Base-by-base conservation (phyloP, 53 echinoderm and acorn worm species). In the Antedon mediterranea region DNA sequence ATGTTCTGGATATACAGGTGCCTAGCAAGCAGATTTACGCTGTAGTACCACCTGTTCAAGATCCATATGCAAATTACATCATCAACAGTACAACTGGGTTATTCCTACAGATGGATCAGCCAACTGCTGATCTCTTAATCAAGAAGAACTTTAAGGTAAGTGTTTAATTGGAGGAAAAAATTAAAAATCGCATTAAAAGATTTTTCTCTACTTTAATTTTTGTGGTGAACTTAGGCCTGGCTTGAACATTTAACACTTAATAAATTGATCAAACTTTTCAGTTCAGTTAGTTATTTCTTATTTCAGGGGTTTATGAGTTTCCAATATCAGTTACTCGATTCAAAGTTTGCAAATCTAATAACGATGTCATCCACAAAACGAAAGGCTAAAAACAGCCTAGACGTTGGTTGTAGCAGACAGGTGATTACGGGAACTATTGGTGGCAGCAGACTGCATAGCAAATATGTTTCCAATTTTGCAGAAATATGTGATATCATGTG, bases 401-500 rank as follows among this genome's bases (percentile, higher is more conserved):
- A 75, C 73, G 32, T 73, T 28, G 31, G 34, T 77, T 0, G 43
- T 31, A 30, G 74, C 74, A 20, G 81, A 15, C 20, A 70, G 73
- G 41, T 33, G 6, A n/a, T 11, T 28, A 43, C 72, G 70, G n/a
- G 4, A 41, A 9, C 27, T 30, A 30, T 1, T 42, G 28, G 8
- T 31, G 32, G 81, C 72, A 29, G 30, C 34, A n/a, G 81, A 81
- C 77, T 34, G 43, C 15, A 78, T 44, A 8, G 57, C 3, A 57
- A 57, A 11, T 57, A 15, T 13, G 3, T 77, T 30, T 79, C 74
- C 29, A 57, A 94, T 37, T 86, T 80, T 81, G 79, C 87, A 18
- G 91, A 89, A 77, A 87, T 94, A 8, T 94, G 94, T 77, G 84
- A 88, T 74, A 83, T 94, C 76, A 82, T 91, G 89, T 85, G 78